These are phyloP conservation scores for Tromatobia lineatoria DNA, from an alignment of 2,888 invertebrate genomes.

Conservation along the genomic window DNA sequence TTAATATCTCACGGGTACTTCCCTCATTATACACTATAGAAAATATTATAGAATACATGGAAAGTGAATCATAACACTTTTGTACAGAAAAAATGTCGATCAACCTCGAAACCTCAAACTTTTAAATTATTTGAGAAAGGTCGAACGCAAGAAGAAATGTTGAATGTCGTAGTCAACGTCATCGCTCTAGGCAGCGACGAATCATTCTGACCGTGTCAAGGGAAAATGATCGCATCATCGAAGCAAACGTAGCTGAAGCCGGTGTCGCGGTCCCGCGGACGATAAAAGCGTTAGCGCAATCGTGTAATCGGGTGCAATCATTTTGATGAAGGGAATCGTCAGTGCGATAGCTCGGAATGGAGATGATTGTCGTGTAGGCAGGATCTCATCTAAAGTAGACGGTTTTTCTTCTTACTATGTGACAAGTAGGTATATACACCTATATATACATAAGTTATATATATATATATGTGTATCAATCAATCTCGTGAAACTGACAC, in stretches of 20 bases:
- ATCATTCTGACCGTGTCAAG: neutral
- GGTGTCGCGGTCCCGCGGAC: conserved; percentile 67
- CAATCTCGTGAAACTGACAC: conserved; percentile 64
- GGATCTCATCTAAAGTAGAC: conserved; percentile 78
- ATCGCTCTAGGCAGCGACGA: neutral
- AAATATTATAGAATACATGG: no score
- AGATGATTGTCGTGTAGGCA: conserved; percentile 84
- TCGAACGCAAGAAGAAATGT: no score
- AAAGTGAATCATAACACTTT: no score
- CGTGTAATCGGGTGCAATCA: conserved; percentile 84
- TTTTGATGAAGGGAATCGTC: conserved; percentile 83
- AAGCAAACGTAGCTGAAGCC: conserved; percentile 19
- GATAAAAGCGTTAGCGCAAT: conserved; percentile 82
- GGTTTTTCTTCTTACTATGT: conserved; percentile 67
- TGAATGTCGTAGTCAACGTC: neutral
- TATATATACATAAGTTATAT: conserved; percentile 48
- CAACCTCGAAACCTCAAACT: no score
- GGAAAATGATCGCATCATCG: conserved; percentile 46
- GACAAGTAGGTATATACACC: conserved; percentile 8
- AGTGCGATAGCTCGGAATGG: conserved; percentile 81
- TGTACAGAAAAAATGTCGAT: no score
- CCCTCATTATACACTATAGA: no score
- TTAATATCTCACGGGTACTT: no score
- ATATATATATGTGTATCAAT: conserved; percentile 73
- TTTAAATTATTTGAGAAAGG: no score